Conservation (phyloP, 37 sponge, comb jelly and placozoan genomes). For the Cladorhizidae sp. region DNA sequence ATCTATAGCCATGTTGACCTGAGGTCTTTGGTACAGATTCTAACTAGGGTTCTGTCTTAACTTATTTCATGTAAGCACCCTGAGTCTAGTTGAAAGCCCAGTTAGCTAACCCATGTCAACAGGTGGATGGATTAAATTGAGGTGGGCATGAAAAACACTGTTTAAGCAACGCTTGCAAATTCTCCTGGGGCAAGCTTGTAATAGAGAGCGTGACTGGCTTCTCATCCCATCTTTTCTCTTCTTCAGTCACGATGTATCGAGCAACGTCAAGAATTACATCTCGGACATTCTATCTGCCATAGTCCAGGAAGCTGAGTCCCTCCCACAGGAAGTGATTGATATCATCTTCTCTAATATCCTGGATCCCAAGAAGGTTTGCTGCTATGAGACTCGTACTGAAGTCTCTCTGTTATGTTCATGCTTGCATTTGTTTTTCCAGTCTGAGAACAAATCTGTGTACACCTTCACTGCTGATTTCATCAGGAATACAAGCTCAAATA, state of each 20-base stretch:
- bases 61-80: neutral
- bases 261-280: constrained; percentile 68
- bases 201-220: neutral
- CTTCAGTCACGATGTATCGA: constrained; percentile 56
- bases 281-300: constrained; percentile 66
- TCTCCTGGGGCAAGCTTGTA: neutral
- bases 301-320: constrained; percentile 71
- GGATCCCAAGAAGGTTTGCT: constrained; percentile 47
- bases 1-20: neutral
- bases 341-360: constrained; percentile 52
- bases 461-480: constrained; percentile 71
- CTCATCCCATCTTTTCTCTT: neutral
- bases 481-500: constrained; percentile 54
- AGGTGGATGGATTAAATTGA: no score
- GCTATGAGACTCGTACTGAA: neutral
- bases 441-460: constrained; percentile 47
- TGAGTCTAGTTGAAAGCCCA: no score
- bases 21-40: no score
- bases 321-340: constrained; percentile 77
- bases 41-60: no score
- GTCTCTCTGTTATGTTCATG: neutral
- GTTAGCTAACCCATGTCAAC: no score
- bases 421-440: constrained; percentile 14
- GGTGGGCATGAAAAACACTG: no score
- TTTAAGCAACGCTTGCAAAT: no score